phyloP scores from a whole-genome alignment of 2,113 vertebrate species.

The Steatornis caripensis region DNA sequence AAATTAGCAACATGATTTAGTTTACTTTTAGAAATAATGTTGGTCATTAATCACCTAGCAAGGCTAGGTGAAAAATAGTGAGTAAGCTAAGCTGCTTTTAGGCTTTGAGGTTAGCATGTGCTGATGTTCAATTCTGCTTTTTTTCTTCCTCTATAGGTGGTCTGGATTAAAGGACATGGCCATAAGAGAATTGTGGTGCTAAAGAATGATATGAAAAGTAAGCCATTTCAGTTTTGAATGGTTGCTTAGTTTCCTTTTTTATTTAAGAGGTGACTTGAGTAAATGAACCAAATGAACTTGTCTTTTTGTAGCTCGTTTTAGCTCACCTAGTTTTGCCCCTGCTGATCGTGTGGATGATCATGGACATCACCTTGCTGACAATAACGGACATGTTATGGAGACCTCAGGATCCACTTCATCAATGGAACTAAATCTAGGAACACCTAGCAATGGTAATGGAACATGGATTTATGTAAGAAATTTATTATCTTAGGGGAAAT shows the following conservation, averaged over 20 bases:
- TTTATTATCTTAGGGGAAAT: background rate
- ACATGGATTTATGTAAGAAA: background rate
- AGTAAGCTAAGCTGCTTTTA: background rate
- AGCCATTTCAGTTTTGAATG: background rate
- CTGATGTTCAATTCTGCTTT: background rate
- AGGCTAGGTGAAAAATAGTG: background rate
- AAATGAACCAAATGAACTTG: background rate
- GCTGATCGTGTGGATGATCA: constrained; percentile 46
- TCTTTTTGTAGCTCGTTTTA: constrained; percentile 66
- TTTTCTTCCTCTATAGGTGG: constrained; percentile 76
- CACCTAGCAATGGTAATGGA: constrained; percentile 29
- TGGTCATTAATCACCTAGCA: too few relatives aligned
- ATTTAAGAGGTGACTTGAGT: background rate
- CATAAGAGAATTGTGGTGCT: constrained; percentile 98
- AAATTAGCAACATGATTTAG: background rate
- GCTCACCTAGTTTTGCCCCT: constrained; percentile 61
- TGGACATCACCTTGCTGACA: constrained; percentile 33
- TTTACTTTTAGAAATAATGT: background rate
- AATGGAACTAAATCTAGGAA: constrained; percentile 37
- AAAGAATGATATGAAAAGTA: constrained; percentile 98
- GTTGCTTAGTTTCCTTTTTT: background rate
- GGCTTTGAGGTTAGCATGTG: background rate
- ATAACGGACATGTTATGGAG: constrained; percentile 7
- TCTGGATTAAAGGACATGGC: constrained; percentile 98
- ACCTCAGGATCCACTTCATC: background rate